A percentile compares a stretch with the other conserved stretches of the same genome.
These are phyloP conservation scores for Glaucopsyche alexis DNA, from an alignment of 2,888 invertebrate genomes.

Conservation along the genomic window DNA sequence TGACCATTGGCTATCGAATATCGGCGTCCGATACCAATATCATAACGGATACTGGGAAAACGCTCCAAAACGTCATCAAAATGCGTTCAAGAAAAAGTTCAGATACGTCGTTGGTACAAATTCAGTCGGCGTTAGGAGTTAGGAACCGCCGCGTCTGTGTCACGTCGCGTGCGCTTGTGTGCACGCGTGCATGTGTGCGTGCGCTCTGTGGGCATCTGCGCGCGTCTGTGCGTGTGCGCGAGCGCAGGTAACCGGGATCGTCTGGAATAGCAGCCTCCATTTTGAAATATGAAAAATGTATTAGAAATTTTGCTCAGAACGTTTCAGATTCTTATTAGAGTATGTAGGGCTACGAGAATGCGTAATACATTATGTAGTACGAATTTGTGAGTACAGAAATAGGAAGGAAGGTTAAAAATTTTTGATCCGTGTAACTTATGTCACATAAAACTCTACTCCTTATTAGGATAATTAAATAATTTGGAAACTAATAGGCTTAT, in stretches of 20 bases:
- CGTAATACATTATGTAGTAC: neutral
- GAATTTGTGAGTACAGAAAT: neutral
- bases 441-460: no score
- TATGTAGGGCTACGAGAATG: neutral
- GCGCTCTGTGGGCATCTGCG: slow-evolving; percentile 38
- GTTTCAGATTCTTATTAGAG: slow-evolving; percentile 51
- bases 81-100: slow-evolving; percentile 42
- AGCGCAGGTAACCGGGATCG: slow-evolving; percentile 76
- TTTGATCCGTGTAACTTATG: no score
- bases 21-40: no score
- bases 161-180: slow-evolving; percentile 52
- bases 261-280: slow-evolving; percentile 60
- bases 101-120: slow-evolving; percentile 53
- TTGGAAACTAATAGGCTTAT: no score
- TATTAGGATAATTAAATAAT: no score
- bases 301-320: slow-evolving; percentile 62
- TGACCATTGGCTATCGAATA: no score
- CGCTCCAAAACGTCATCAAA: slow-evolving; percentile 39
- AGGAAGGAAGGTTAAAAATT: no score
- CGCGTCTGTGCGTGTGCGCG: slow-evolving; percentile 49
- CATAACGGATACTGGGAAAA: no score
- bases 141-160: slow-evolving; percentile 56
- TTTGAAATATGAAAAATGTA: slow-evolving; percentile 51
- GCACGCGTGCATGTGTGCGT: slow-evolving; percentile 41
- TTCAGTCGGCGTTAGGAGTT: slow-evolving; percentile 55